Evolutionary conservation across 2,113 vertebrate genomes (phyloP), one percentile per base, ranked within the genome.

Genomic region (Bubalus kerabau): DNA sequence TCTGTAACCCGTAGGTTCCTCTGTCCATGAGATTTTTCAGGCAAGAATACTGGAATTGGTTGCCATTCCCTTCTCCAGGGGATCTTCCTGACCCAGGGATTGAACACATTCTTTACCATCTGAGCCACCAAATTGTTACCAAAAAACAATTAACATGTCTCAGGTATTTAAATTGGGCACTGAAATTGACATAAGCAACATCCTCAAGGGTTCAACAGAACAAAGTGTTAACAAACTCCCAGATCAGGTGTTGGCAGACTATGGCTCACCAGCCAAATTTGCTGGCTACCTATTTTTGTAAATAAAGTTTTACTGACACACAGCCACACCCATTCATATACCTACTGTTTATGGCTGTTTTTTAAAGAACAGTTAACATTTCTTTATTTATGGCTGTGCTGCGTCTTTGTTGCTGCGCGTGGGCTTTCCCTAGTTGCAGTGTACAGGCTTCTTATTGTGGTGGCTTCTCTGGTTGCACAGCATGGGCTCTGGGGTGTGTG

Each of bases 361-460:
- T 32, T 10, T 17, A 67, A 67, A 19, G 19, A 67, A 67, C 64
- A 36, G 17, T 36, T 19, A n/a, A 19, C 8, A 5, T 67, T 67
- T n/a, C 4, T n/a, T n/a, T 17, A 4, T 67, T 71, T 71, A 5
- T 71, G 19, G n/a, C n/a, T 19, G 17, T 3, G n/a, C 19, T 71
- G 19, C 2, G 0, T 71, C 9, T 21, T 67, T 10, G 32, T 36
- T 21, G 64, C 32, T 19, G 32, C 1, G 0, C 0, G 1, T 67
- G 64, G 64, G 64, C 64, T 67, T 11, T 5, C 64, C 21, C 19
- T 36, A 36, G 64, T 36, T 36, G 64, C 0, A 0, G 64, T 36
- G 9, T 11, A 8, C n/a, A 67, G 64, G 64, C 9, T 36, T 67
- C 64, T 15, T 67, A n/a, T 5, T 62, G 28, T 32, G 60, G 14